Evolutionary conservation across 1,140 invertebrate genomes (phyloP), one percentile per base, ranked within the genome.

Genomic region (Achroia grisella): DNA sequence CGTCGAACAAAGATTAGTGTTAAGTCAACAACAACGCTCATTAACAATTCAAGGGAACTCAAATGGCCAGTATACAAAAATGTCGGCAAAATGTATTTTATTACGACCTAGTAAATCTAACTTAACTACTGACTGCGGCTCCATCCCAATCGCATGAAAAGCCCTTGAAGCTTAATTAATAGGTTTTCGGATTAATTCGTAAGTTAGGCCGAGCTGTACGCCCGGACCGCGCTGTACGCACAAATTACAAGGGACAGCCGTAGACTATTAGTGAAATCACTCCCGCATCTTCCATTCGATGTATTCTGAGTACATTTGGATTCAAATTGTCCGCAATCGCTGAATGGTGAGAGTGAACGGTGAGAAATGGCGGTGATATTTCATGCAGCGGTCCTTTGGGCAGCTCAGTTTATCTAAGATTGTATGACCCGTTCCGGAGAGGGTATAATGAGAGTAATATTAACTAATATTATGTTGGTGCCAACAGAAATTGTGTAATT

Each of bases 181-280:
- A 50, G 48, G 41, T 30, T 23, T 40, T 14, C 30, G 41, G 48
- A 44, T 50, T 50, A 50, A 50, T 50, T 44, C 41, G 48, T 39
- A 37, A 32, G 11, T 44, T 8, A n/a, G 37, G 35, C 1, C 34
- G 9, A 14, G 12, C 13, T 6, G 2, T 23, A 6, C 2, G 17
- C 17, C 17, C 17, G 6, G 17, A 23, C 17, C 17, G 17, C 17
- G 34, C 34, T 9, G 6, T 36, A 36, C 34, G 34, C 14, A 40
- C 39, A 48, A 48, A 48, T 48, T 48, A 48, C 35, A 48, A 48
- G 36, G 45, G 45, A 41, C 32, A 48, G 15, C 14, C 2, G 45
- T 34, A 14, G 45, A 40, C 45, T 41, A 48, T 48, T 48, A 48
- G 45, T n/a, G 28, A 41, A 48, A 46, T 39, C 44, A 30, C 34